Evolutionary conservation across 1,140 invertebrate genomes (phyloP).

Genomic region (Camponotus pennsylvanicus): DNA sequence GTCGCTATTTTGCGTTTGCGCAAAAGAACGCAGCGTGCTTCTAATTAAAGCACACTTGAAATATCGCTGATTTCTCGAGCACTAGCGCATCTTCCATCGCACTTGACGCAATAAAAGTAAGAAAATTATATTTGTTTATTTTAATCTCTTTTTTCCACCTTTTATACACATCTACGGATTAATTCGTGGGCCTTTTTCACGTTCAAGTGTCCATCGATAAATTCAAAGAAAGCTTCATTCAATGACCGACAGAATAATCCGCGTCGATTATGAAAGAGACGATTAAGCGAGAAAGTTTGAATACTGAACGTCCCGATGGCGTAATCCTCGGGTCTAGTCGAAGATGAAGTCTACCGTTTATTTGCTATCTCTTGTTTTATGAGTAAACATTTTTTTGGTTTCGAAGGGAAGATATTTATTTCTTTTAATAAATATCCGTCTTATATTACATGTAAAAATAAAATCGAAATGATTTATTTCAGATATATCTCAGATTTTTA

Average conservation of each 20-base stretch:
- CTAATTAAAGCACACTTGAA: conserved; percentile 17
- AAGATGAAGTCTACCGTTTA: neutral
- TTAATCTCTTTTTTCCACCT: neutral
- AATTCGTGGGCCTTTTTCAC: neutral
- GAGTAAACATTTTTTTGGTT: neutral
- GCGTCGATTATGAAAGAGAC: neutral
- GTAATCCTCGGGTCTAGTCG: conserved; percentile 12
- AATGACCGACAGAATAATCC: neutral
- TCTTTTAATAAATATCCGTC: neutral
- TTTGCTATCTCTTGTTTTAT: conserved; percentile 16
- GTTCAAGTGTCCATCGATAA: neutral
- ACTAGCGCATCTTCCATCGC: no score
- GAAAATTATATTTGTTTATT: neutral
- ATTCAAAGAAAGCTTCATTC: neutral
- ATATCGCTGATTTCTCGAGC: conserved; percentile 22
- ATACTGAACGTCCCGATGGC: neutral
- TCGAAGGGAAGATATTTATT: neutral
- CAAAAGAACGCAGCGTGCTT: conserved; percentile 21
- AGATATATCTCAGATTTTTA: neutral
- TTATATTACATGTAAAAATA: neutral
- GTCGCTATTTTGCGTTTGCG: neutral
- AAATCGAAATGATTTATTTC: neutral
- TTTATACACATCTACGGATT: neutral
- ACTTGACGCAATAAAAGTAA: neutral
- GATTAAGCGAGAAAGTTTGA: conserved; percentile 27